Conservation (phyloP, 2,888 invertebrate genomes). For the Leptopilina drosophilae region DNA sequence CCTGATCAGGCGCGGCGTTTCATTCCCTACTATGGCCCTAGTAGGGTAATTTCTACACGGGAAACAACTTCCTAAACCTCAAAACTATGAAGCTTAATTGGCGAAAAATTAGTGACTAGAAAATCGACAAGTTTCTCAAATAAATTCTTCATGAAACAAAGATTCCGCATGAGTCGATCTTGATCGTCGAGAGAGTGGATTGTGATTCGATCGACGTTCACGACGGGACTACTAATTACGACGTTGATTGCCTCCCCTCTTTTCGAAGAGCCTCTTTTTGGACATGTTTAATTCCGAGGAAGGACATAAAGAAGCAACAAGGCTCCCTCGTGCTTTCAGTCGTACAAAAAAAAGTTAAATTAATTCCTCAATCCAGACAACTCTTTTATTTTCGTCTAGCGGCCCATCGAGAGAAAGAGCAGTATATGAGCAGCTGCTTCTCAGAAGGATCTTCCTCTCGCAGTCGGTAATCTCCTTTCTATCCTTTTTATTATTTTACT, state of each 20-base stretch:
- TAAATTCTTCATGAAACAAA: constrained; percentile 2
- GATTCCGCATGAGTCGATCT: constrained; percentile 15
- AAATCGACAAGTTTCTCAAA: no score
- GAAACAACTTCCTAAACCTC: no score
- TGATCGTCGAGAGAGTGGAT: constrained; percentile 3
- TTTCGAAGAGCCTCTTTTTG: constrained; percentile 19
- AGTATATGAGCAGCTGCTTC: constrained; percentile 52
- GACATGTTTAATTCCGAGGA: constrained; percentile 38
- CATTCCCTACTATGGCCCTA: no score
- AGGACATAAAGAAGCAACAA: constrained; percentile 37
- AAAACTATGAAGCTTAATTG: no score
- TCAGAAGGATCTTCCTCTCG: constrained; percentile 55
- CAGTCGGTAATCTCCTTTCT: constrained; percentile 53
- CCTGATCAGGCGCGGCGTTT: no score
- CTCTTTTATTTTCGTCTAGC: constrained; percentile 58
- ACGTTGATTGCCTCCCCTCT: constrained; percentile 34
- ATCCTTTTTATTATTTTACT: constrained; percentile 55
- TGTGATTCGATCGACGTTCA: constrained; percentile 39
- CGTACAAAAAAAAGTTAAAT: constrained; percentile 56
- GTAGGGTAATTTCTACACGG: no score
- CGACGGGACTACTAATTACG: constrained; percentile 38
- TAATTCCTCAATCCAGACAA: constrained; percentile 52
- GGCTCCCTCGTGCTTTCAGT: constrained; percentile 53
- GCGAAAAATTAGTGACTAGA: no score
- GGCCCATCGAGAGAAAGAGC: constrained; percentile 45